phyloP scores from a whole-genome alignment of 1,140 invertebrate species.

The Tetramorium alpestre region DNA sequence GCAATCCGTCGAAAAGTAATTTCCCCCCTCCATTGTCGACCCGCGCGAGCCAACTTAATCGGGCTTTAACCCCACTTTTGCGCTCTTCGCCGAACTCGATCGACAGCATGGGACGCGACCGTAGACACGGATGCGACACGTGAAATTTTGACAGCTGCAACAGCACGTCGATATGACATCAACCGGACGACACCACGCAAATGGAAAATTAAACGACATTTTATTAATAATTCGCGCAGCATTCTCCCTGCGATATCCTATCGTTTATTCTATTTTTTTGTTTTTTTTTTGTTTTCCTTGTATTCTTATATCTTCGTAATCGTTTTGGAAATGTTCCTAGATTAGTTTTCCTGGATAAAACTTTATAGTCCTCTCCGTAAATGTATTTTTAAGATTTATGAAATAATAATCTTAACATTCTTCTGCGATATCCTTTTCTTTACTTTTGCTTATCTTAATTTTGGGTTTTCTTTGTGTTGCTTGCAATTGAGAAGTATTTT shows the following conservation, averaged over 20 bases:
- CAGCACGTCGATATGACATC: neutral
- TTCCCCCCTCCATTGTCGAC: conserved; percentile 12
- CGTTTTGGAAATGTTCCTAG: too few species aligned
- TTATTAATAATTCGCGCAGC: neutral
- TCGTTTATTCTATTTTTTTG: neutral
- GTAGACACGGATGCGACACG: neutral
- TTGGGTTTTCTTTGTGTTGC: neutral
- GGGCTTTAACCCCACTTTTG: conserved; percentile 40
- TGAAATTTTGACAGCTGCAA: conserved; percentile 51
- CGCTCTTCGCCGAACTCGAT: neutral
- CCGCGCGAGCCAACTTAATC: conserved; percentile 11
- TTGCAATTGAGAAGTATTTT: neutral
- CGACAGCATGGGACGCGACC: neutral
- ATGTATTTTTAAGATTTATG: too few species aligned
- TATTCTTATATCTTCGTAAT: neutral
- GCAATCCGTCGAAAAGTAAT: conserved; percentile 6
- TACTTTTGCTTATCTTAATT: too few species aligned
- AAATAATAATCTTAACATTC: too few species aligned
- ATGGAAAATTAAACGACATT: neutral
- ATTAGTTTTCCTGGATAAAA: too few species aligned
- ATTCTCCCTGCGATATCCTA: neutral
- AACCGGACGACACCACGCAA: neutral
- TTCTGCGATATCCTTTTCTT: too few species aligned
- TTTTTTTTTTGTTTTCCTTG: neutral
- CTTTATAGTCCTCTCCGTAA: too few species aligned